Base-by-base conservation (phyloP, 2,797 vertebrate species). In the Delichon dasypus region DNA sequence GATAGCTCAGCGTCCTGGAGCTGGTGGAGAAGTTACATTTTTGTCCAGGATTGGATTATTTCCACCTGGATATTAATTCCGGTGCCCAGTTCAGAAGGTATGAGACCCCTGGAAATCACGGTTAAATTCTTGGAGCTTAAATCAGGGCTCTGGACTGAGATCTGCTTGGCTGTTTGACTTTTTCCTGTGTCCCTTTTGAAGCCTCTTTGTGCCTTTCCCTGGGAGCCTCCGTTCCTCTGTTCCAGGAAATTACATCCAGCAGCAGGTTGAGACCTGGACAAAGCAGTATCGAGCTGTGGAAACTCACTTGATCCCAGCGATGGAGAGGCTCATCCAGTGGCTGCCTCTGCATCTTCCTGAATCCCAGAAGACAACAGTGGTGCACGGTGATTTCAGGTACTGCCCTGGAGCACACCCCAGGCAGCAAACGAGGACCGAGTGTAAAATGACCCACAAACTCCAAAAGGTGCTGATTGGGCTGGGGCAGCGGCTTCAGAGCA, bases 351-450 rank as follows among this genome's bases (percentile, higher is more conserved):
- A 98, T 89, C 93, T 98, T 13, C 98, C 98, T 12, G 68, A 68
- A 21, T 92, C 96, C 23, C 97, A 98, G 94, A 96, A 42, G 84
- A 97, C 71, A 2, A 94, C 98, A 0, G 45, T 98, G 34, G 97
- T 98, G 57, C 98, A 99, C 0, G 98, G 98, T 60, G 98, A 98
- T 94, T 98, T 98, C 98, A 98, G 98, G 98, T 99, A 96, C 71
- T 53, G 57, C 36, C 54, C 60, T 25, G 81, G 38, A 86, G 40
- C 50, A 66, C 26, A 8, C n/a, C 29, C 25, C 29, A 34, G 47
- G 47, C 8, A 20, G 65, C 3, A 42, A 40, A 42, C 32, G 34
- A n/a, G 34, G 36, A 40, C 32, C 32, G 57, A 17, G 19, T 25
- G 54, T 76, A 44, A 82, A 88, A 42, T 65, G 20, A 8, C 11